A percentile compares a stretch with the other conserved stretches of the same genome.
These are phyloP conservation scores for Acanthurus tractus DNA, from an alignment of 2,797 vertebrate genomes.

Conservation along the genomic window DNA sequence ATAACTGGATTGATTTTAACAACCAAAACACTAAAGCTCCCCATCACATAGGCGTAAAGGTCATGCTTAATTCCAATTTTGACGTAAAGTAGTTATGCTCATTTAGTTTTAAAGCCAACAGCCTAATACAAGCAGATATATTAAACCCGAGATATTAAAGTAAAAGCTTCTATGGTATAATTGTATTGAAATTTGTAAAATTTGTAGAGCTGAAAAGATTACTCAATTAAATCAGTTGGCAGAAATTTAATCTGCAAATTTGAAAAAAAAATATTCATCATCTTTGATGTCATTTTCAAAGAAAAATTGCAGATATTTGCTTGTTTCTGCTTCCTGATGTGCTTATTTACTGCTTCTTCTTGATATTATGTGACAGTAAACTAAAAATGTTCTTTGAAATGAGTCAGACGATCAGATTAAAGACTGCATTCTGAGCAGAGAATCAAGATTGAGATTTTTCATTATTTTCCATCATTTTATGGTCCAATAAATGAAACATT, in stretches of 20 bases:
- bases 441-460: slow-evolving; percentile 12
- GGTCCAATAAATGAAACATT: too few relatives aligned
- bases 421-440: background rate
- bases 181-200: background rate
- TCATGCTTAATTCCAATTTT: background rate
- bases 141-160: slow-evolving; percentile 13
- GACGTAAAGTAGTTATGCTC: background rate
- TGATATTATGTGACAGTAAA: too few relatives aligned
- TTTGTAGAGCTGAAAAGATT: background rate
- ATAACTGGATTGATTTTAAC: slow-evolving; percentile 6
- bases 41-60: slow-evolving; percentile 5
- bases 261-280: background rate
- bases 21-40: background rate
- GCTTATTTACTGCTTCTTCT: too few relatives aligned
- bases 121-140: background rate
- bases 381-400: too few relatives aligned
- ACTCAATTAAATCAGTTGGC: background rate
- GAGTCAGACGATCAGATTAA: slow-evolving; percentile 5
- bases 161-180: background rate
- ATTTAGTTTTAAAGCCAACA: background rate
- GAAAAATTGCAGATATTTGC: background rate
- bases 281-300: background rate
- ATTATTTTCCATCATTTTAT: background rate
- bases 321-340: too few relatives aligned
- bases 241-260: background rate